These are phyloP conservation scores for Coryphaenoides rupestris DNA, from an alignment of 2,113 vertebrate genomes.

Conservation along the genomic window DNA sequence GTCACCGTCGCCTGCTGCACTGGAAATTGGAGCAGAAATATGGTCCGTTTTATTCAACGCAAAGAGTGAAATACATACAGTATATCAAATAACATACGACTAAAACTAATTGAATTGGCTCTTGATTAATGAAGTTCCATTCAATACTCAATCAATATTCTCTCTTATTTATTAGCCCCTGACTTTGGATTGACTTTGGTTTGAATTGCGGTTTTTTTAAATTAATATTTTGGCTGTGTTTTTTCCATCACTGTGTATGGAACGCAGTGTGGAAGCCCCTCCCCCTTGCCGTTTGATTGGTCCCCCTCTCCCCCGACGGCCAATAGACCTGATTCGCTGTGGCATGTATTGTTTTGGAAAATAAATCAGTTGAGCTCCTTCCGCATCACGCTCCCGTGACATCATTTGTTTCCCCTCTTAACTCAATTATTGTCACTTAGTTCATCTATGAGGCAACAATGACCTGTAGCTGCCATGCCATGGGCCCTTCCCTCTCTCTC, in stretches of 20 bases:
- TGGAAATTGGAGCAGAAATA: no score
- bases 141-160: no score
- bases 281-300: slow-evolving; percentile 29
- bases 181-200: no score
- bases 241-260: background rate
- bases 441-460: slow-evolving; percentile 67
- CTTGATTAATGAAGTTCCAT: no score
- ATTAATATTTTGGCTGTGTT: no score
- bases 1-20: no score
- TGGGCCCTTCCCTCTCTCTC: slow-evolving; percentile 28
- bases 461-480: slow-evolving; percentile 57
- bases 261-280: slow-evolving; percentile 6
- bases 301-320: slow-evolving; percentile 13
- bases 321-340: slow-evolving; percentile 64
- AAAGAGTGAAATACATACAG: no score
- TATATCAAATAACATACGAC: no score
- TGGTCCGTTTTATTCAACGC: no score
- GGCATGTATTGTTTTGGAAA: slow-evolving; percentile 69
- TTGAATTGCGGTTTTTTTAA: no score
- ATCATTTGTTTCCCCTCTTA: slow-evolving; percentile 72
- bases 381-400: slow-evolving; percentile 65
- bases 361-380: slow-evolving; percentile 66
- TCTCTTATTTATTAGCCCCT: no score
- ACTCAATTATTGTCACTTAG: slow-evolving; percentile 76
- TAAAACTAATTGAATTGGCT: no score